A percentile compares a stretch with the other conserved stretches of the same genome.
Conservation (phyloP, 2,113 vertebrate species). For the Pelvicachromis taeniatus region DNA sequence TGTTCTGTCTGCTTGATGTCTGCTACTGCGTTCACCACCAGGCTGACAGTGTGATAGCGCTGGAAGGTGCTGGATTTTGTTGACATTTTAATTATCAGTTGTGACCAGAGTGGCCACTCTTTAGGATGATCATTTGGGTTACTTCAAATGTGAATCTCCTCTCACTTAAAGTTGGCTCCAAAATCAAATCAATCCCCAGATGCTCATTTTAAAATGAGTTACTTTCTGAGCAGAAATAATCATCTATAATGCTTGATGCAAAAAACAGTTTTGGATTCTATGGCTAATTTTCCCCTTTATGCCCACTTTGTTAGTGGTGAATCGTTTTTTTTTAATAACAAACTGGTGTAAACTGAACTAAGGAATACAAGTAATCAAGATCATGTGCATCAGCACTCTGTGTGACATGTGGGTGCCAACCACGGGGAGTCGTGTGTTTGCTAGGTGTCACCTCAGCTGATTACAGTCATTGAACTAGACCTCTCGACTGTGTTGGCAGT, state of each 20-base stretch:
- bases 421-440: not conserved
- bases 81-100: not conserved
- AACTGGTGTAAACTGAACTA: not conserved
- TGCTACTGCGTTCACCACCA: not conserved
- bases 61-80: not conserved
- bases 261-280: not conserved
- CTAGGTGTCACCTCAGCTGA: not conserved
- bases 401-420: not conserved
- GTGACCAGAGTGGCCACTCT: not conserved
- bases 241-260: not conserved
- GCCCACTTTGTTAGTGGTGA: not conserved
- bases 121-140: not conserved
- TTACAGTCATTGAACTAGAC: not conserved
- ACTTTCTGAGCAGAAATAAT: not conserved
- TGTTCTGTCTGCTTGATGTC: not conserved
- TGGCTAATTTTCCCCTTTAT: not conserved
- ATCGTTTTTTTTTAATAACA: not conserved
- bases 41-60: not conserved
- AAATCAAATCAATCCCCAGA: not conserved
- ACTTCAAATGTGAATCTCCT: not conserved
- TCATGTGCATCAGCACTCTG: not conserved
- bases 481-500: not conserved
- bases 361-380: not conserved
- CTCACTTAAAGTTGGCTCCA: not conserved
- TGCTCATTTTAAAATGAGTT: not conserved